Base-by-base conservation (phyloP, 2,797 vertebrate species). In the Pempheris klunzingeri region DNA sequence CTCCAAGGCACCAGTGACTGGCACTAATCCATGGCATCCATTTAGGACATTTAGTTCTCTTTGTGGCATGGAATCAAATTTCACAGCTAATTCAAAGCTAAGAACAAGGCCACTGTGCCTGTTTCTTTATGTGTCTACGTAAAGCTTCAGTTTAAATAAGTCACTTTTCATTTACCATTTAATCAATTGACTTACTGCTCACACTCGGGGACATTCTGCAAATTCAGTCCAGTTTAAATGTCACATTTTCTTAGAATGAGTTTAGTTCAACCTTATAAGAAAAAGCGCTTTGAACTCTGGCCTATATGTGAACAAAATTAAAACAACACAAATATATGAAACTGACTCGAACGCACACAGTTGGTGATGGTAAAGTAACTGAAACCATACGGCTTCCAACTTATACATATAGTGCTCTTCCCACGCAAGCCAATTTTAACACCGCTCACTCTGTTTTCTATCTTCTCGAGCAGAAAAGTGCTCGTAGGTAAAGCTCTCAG, bases 381-480 rank as follows among this genome's bases (percentile, higher is more conserved):
- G 9, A 69, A 78, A 68, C 63, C 81, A 82, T 36, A 74, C 71
- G 78, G 34, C 41, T 52, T 61, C 67, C 4, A 49, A 69, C 47
- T 10, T 14, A 12, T 15, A 4, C 22, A 30, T 26, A 26, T n/a
- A 20, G 6, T 46, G 22, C 15, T 71, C 18, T 71, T 69, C 55
- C 49, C 18, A 30, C 38, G 15, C 20, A 5, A 49, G 43, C 47
- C 28, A 60, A 61, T 44, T 67, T 55, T 28, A 58, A 59, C 18
- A 7, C 36, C 18, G 26, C 38, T 9, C 46, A 2, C 43, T 63
- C 26, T 65, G 47, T 72, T 72, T 46, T 46, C 54, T 17, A 8
- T 36, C 11, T 68, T 62, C 46, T 43, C 8, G 0, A 61, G 26
- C 38, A 28, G 26, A 57, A 81, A 74, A 63, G 49, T 22, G 67